phyloP scores from a whole-genome alignment of 2,888 invertebrate species.

The Pilophorus perplexus region DNA sequence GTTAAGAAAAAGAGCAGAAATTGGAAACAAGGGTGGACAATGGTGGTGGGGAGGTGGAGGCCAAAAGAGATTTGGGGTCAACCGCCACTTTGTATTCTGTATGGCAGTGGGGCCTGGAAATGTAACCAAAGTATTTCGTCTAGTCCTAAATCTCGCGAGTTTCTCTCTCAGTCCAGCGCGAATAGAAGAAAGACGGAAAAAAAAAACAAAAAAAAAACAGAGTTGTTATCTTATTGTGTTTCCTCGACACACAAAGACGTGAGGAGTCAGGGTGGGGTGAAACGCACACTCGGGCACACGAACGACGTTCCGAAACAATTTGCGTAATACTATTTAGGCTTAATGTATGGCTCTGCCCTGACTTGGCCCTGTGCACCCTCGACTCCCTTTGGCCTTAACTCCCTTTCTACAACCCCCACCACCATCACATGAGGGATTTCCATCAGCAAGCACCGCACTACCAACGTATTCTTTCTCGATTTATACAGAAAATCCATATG shows the following conservation, averaged over 20 bases:
- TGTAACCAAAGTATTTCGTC: conserved; percentile 32
- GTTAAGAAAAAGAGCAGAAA: too few species aligned
- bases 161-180: background rate
- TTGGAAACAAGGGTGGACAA: background rate
- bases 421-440: too few species aligned
- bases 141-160: conserved; percentile 33
- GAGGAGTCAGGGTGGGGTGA: too few species aligned
- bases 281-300: background rate
- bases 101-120: conserved; percentile 28
- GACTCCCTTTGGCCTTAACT: too few species aligned
- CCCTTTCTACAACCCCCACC: too few species aligned
- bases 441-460: too few species aligned
- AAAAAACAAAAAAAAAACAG: background rate
- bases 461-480: too few species aligned
- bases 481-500: too few species aligned
- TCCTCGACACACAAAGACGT: conserved; percentile 7
- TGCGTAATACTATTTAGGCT: conserved; percentile 34
- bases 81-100: conserved; percentile 41
- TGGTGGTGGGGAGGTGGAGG: background rate
- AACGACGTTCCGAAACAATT: conserved; percentile 33
- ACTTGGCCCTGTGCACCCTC: too few species aligned
- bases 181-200: background rate
- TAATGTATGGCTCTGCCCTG: conserved; percentile 16
- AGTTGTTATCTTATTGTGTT: conserved; percentile 34
- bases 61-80: conserved; percentile 41